Percentiles rank a stretch among this genome's conserved stretches.
phyloP scores from a whole-genome alignment of 2,797 vertebrate species.

The Sebastes matsubarae region DNA sequence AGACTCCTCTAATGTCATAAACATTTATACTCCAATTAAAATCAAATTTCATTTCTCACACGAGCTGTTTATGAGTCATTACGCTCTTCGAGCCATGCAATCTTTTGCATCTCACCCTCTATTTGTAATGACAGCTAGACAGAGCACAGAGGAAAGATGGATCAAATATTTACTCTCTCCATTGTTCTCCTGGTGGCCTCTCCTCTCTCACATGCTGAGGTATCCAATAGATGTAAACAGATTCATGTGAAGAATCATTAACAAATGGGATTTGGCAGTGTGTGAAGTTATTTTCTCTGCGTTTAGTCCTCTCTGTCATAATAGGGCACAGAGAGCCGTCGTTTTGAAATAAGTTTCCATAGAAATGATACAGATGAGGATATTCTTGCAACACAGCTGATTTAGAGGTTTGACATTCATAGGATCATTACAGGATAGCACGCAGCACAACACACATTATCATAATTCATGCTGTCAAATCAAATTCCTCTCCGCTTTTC shows the following conservation, averaged over 20 bases:
- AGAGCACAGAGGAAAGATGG: constrained; percentile 74
- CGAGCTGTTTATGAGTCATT: constrained; percentile 65
- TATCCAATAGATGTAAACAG: constrained; percentile 64
- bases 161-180: constrained; percentile 82
- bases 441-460: constrained; percentile 42
- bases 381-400: constrained; percentile 23
- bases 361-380: constrained; percentile 12
- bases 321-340: constrained; percentile 1
- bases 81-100: constrained; percentile 30
- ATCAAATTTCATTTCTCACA: constrained; percentile 76
- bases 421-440: constrained; percentile 34
- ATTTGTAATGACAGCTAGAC: constrained; percentile 78
- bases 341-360: not conserved
- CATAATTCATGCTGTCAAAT: constrained; percentile 39
- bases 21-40: constrained; percentile 81
- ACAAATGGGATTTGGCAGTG: constrained; percentile 56
- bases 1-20: constrained; percentile 60
- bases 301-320: constrained; percentile 23
- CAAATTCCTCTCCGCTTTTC: constrained; percentile 15
- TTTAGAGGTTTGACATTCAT: constrained; percentile 28
- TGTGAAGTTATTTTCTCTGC: constrained; percentile 20
- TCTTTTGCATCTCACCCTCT: constrained; percentile 60
- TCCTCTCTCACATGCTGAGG: constrained; percentile 60
- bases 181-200: constrained; percentile 76
- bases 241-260: constrained; percentile 67